Base-by-base conservation (phyloP, 2,113 vertebrate genomes). In the Coptodon bakossiorum region DNA sequence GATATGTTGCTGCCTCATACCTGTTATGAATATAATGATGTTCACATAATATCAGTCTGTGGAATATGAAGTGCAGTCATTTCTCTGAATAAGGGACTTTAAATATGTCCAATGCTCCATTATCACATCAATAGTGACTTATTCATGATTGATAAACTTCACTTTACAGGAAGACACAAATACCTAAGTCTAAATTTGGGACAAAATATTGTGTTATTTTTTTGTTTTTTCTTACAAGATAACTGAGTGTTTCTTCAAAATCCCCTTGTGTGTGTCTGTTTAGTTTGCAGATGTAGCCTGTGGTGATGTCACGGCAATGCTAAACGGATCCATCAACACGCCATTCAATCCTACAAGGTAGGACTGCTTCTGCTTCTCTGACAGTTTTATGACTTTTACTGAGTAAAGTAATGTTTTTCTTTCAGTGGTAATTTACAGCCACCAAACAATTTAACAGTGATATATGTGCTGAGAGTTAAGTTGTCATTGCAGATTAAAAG, bases 291-390 rank as follows among this genome's bases (percentile, higher is more conserved):
- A 95, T 38, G 43, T 43, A 61, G 97, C 97, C 2, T 97, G 97
- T 91, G 98, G 97, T 38, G 81, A 95, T 53, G 97, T 97, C 71
- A 95, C 96, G 0, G 97, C 92, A 68, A 96, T 99, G 97, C 95
- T 99, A 38, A 97, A 97, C 2, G 98, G 97, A 36, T 97, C 97
- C 10, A 1, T 93, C 71, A 6, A 53, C 6, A 92, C 90, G 3
- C 95, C 97, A n/a, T 98, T 97, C 93, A 84, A 53, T 63, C 79
- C 22, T 48, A 36, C 1, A 36, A 98, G 98, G 98, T 98, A 94
- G 80, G 76, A 13, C 14, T 3, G 16, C 5, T 14, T 83, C 34
- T 54, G 8, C 3, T 27, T 24, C 17, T 53, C 61, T 43, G 1
- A 22, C 27, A 50, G n/a, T 43, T 50, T 40, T 11, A 19, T 45